phyloP scores from a whole-genome alignment of 1,140 invertebrate genomes.

The Latrodectus geometricus region DNA sequence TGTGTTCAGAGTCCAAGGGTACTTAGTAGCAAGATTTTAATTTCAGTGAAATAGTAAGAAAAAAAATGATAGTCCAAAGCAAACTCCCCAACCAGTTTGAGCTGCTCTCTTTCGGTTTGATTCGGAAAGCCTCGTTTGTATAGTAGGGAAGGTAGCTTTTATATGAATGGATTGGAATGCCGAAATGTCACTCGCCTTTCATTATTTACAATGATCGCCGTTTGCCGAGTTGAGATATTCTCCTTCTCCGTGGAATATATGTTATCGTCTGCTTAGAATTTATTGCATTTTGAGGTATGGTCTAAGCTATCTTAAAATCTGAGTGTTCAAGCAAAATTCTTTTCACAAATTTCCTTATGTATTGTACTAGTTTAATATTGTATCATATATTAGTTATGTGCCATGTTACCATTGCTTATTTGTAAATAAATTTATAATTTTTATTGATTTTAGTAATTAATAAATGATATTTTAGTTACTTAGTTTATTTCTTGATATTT shows the following conservation, averaged over 20 bases:
- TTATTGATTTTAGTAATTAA: too few species aligned
- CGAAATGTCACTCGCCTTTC: not conserved
- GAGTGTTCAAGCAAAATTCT: too few species aligned
- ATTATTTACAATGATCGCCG: not conserved
- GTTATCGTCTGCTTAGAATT: not conserved
- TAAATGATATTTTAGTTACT: too few species aligned
- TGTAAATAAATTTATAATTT: too few species aligned
- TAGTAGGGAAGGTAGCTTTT: not conserved
- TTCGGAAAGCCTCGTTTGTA: not conserved
- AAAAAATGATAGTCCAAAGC: not conserved
- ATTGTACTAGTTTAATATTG: too few species aligned
- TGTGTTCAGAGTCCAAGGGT: conserved; percentile 25
- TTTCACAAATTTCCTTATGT: too few species aligned
- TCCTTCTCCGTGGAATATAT: not conserved
- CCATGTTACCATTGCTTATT: too few species aligned
- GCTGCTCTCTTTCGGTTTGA: not conserved
- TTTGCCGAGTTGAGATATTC: not conserved
- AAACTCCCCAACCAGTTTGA: conserved; percentile 15
- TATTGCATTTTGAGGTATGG: too few species aligned
- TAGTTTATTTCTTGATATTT: too few species aligned
- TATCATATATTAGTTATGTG: too few species aligned
- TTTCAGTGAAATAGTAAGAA: not conserved
- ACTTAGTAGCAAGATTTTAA: conserved; percentile 14
- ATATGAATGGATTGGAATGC: not conserved
- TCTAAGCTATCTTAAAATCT: too few species aligned